Base-by-base conservation (phyloP, 1,140 invertebrate species). In the Diorhabda sublineata region DNA sequence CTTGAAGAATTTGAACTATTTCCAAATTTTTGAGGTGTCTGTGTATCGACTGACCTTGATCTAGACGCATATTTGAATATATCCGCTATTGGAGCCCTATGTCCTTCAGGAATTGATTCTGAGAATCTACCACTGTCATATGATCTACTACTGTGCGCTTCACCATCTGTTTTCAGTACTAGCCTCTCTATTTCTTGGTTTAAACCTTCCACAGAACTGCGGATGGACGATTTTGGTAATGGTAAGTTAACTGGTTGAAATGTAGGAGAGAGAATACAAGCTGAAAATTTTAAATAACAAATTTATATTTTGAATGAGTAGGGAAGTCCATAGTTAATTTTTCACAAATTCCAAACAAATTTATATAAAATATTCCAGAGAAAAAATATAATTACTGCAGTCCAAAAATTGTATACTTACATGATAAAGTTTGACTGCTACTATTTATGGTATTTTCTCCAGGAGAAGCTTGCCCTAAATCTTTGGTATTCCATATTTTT, bases 131-230 rank as follows among this genome's bases (percentile, higher is more conserved):
- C 71, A 67, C 63, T 66, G 58, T 73, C 71, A 56, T 70, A 69
- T n/a, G 64, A 69, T 68, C 71, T 76, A 47, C 76, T 76, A 56
- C 56, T 69, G 61, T 68, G 56, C n/a, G 67, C 70, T 26, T 71
- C 72, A n/a, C 61, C 42, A 3, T 71, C 73, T 45, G 74, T 73
- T 56, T 75, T 75, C 60, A 77, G 52, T 6, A 79, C 78, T 41
- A 79, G 71, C 11, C 86, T 85, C 81, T 93, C 91, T 68, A 93
- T 92, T 82, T 93, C 91, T 79, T 92, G 91, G 82, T 93, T 94
- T 3, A 94, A 84, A 52, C 91, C 92, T 82, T 94, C 92, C 41
- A 93, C 91, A 61, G 92, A 94, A 73, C 89, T 93, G 66, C 92
- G 84, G 82, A 93, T 90, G 66, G 90, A 87, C n/a, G 76, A 69